A percentile compares a stretch with the other conserved stretches of the same genome.
These are phyloP conservation scores for Kuschelorhynchus macadamiae DNA, from an alignment of 2,888 invertebrate genomes.

Conservation along the genomic window DNA sequence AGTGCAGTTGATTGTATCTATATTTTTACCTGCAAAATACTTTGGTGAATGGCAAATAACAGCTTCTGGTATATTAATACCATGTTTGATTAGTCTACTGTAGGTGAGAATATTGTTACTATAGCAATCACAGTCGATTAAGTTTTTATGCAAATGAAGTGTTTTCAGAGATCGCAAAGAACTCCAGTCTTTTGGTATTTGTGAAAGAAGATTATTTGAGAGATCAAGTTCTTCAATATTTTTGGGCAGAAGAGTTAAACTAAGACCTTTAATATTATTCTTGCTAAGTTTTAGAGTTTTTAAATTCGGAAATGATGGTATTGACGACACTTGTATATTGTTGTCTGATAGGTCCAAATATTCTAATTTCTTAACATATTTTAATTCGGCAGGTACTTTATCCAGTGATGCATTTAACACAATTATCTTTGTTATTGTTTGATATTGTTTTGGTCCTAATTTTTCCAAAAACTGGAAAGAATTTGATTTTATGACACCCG, in stretches of 20 bases:
- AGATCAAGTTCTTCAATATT: slow-evolving; percentile 71
- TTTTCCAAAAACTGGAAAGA: slow-evolving; percentile 85
- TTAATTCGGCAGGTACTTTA: slow-evolving; percentile 62
- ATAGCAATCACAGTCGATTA: slow-evolving; percentile 79
- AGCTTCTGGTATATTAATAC: slow-evolving; percentile 59
- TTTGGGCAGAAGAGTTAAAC: slow-evolving; percentile 61
- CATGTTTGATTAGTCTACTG: slow-evolving; percentile 70
- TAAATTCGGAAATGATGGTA: slow-evolving; percentile 60
- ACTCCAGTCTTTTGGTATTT: slow-evolving; percentile 72
- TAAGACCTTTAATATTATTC: slow-evolving; percentile 62
- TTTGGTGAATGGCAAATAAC: slow-evolving; percentile 62
- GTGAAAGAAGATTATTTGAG: slow-evolving; percentile 75
- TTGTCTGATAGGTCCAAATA: slow-evolving; percentile 63
- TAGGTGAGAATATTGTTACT: slow-evolving; percentile 77
- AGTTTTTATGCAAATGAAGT: slow-evolving; percentile 78
- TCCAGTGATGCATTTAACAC: slow-evolving; percentile 59
- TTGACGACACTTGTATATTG: slow-evolving; percentile 53
- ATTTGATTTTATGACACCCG: slow-evolving; percentile 77
- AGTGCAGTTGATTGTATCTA: slow-evolving; percentile 54
- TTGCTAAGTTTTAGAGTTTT: slow-evolving; percentile 60
- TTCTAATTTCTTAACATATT: slow-evolving; percentile 62
- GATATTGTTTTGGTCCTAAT: slow-evolving; percentile 59
- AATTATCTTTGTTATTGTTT: slow-evolving; percentile 59
- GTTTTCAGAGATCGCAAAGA: slow-evolving; percentile 73
- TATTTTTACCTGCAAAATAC: slow-evolving; percentile 58